Conservation (phyloP, 2,797 vertebrate genomes). For the Neomorphus geoffroyi region DNA sequence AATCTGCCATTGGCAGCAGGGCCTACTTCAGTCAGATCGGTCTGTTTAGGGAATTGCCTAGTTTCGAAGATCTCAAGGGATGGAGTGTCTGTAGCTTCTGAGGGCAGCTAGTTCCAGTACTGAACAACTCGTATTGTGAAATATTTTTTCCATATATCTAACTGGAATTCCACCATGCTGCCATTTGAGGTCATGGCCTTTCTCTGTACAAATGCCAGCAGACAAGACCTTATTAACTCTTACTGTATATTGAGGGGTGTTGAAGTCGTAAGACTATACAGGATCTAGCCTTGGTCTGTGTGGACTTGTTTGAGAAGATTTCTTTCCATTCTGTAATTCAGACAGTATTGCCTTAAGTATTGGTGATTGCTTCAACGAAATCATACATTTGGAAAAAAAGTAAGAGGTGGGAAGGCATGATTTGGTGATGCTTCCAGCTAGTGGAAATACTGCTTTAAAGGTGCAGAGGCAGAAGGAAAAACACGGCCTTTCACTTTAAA, state of each 20-base stretch:
- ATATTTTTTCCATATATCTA: neutral
- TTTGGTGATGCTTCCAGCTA: neutral
- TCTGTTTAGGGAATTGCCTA: neutral
- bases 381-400: neutral
- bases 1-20: neutral
- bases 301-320: neutral
- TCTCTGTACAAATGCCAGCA: neutral
- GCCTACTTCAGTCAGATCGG: neutral
- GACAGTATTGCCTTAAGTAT: neutral
- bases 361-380: neutral
- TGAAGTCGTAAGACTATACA: neutral
- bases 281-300: neutral
- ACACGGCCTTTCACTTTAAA: neutral
- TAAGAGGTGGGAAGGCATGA: neutral
- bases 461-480: neutral
- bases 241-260: neutral
- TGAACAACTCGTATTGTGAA: neutral
- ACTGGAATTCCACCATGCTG: neutral
- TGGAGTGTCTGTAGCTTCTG: neutral
- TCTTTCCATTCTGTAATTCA: neutral
- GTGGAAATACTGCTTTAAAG: neutral
- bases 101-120: neutral
- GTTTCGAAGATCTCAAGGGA: neutral
- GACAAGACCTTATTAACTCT: accelerated
- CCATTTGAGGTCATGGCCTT: neutral